Evolutionary conservation across 2,113 vertebrate genomes (phyloP).

Genomic region (Willisornis vidua): DNA sequence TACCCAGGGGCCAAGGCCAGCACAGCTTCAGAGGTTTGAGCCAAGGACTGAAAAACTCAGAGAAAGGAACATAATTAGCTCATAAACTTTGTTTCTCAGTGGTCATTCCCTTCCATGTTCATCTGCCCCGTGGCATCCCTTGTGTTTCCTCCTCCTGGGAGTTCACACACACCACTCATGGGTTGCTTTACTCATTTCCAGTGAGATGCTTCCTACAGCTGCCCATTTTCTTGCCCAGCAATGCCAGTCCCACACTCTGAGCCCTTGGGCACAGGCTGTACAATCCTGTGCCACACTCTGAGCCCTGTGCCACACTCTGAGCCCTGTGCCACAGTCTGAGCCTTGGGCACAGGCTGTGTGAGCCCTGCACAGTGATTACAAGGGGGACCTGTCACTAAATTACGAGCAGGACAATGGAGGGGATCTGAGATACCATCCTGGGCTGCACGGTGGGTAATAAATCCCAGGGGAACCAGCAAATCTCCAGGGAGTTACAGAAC

Average conservation of each 20-base stretch:
- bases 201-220: neutral
- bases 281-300: no score
- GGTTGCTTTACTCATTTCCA: neutral
- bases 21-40: neutral
- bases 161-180: fast-evolving
- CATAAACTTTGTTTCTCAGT: neutral
- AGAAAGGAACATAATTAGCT: neutral
- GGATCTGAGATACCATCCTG: neutral
- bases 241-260: no score
- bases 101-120: neutral
- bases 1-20: neutral
- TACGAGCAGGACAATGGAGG: neutral
- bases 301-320: no score
- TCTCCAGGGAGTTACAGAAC: slow-evolving; percentile 38
- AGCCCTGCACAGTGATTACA: neutral
- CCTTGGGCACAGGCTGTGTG: no score
- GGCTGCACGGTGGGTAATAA: neutral
- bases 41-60: neutral
- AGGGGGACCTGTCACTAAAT: neutral
- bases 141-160: neutral
- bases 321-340: no score
- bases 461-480: slow-evolving; percentile 29
- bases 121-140: neutral
- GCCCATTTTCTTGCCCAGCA: neutral
- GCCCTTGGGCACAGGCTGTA: no score